Percentiles rank a stretch among this genome's conserved stretches.
Conservation (phyloP, 2,888 invertebrate species). For the Peribatodes rhomboidaria region DNA sequence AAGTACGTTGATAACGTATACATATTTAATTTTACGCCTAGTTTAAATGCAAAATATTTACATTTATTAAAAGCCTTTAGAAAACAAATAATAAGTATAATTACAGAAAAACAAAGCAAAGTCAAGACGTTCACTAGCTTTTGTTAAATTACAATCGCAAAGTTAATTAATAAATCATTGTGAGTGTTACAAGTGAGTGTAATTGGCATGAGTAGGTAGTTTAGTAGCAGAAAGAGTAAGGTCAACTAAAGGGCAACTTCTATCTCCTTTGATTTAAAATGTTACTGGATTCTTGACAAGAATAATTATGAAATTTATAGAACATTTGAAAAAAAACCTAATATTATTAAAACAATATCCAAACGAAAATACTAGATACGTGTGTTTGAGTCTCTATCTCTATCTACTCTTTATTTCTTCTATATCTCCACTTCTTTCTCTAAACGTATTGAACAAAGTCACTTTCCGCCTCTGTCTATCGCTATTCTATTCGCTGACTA, state of each 20-base stretch:
- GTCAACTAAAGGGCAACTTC: conserved; percentile 49
- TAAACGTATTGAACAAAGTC: no score
- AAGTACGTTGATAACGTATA: no score
- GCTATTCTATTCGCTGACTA: no score
- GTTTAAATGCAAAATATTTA: not conserved
- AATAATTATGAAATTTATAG: not conserved
- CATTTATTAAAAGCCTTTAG: not conserved
- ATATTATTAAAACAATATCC: no score
- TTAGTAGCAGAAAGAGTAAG: conserved; percentile 44
- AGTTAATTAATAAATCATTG: conserved; percentile 38
- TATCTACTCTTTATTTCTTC: no score
- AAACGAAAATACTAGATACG: no score
- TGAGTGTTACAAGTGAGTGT: conserved; percentile 22
- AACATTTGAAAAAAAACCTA: not conserved
- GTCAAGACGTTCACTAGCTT: conserved; percentile 5
- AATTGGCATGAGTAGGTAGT: conserved; percentile 44
- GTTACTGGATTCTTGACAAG: not conserved
- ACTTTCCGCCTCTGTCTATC: no score
- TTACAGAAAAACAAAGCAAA: conserved; percentile 12
- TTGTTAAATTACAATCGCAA: conserved; percentile 11
- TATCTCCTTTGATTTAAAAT: conserved; percentile 40
- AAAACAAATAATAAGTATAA: conserved; percentile 4
- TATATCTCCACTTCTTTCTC: no score
- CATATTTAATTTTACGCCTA: no score
- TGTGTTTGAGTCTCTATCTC: no score